Evolutionary conservation across 1,140 invertebrate genomes (phyloP), one percentile per base, ranked within the genome.

Genomic region (Papilio polyxenes): DNA sequence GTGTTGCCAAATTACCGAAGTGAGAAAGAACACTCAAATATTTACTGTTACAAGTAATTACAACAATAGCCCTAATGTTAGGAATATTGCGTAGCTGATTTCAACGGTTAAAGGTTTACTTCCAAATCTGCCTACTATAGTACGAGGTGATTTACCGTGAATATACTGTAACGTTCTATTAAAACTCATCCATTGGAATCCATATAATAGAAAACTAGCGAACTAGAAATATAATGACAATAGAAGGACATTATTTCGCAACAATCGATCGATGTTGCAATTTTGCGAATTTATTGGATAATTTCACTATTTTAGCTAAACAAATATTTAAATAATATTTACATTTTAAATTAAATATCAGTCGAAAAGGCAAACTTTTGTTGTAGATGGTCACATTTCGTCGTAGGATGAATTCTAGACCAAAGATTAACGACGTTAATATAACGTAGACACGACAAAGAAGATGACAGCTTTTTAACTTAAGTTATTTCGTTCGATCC

Each of bases 251-350:
- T 17, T 17, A 2, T 72, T 72, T 40, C 13, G 65, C 31, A 72
- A 72, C 13, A 72, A 72, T 37, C 31, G 31, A 37, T 15, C 4
- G 4, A 72, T 72, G 65, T 72, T 37, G 23, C 31, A 65, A 65
- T 65, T 65, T 65, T 13, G 11, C 23, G 23, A 23, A 31, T 72
- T 37, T 37, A 40, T 65, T 10, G 65, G 65, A 13, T 0, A 65
- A 2, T 2, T 23, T 20, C 62, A 65, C 17, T 31, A 31, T 31
- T 65, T 65, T 5, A 31, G 20, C 13, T 65, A 65, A 65, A 31
- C 11, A 23, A 72, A 72, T 72, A 72, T 72, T 72, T 72, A 72
- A 40, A 72, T 72, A 72, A 72, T 40, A 72, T 72, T 72, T 15
- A 40, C 65, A 72, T 72, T 72, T 72, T 72, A 72, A 15, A 37